Base-by-base conservation (phyloP, 92 coral and sea anemone genomes). In the Anthopleura xanthogrammica region DNA sequence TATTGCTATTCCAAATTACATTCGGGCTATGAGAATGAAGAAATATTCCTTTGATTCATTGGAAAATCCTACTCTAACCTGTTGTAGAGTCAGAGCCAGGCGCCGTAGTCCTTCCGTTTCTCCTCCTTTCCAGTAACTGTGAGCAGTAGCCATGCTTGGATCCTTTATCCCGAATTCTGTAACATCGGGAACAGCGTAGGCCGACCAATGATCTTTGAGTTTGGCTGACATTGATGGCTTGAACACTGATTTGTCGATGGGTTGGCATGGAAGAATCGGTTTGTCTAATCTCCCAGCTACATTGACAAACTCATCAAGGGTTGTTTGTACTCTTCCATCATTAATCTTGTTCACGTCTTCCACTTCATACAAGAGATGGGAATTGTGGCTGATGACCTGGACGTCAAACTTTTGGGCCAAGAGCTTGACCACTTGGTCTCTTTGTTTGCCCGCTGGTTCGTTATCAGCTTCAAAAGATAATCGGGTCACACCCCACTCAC, bases 351-450 rank as follows among this genome's bases (percentile, higher is more conserved):
- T 24, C 75, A 94, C 84, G 74, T 87, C 88, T 55, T 83, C 88
- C 76, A 87, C 79, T 58, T 92, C 93, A 56, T 90, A 94, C 74
- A 94, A 86, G 0, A 95, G 93, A 89, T 94, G 98, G 0, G 98
- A 92, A n/a, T 88, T 88, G 77, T 88, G 87, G 50, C 85, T 86
- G 76, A 94, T 78, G 12, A 94, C 94, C 64, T 92, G 79, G 1
- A 94, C 90, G 0, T 86, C 94, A 20, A 79, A 80, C 83, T 88
- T 85, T 83, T 87, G 82, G 7, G 95, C 95, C 85, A 94, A 41
- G 24, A 80, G 73, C 36, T 81, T 60, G 72, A 94, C 87, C 64
- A 86, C 87, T 42, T 90, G 89, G 84, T 92, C 98, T 76, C 93
- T 86, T 80, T 92, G 95, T 41, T 79, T 77, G 11, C 92, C 94